These are phyloP conservation scores for Diabrotica undecimpunctata DNA, from an alignment of 1,140 invertebrate species.

Conservation along the genomic window DNA sequence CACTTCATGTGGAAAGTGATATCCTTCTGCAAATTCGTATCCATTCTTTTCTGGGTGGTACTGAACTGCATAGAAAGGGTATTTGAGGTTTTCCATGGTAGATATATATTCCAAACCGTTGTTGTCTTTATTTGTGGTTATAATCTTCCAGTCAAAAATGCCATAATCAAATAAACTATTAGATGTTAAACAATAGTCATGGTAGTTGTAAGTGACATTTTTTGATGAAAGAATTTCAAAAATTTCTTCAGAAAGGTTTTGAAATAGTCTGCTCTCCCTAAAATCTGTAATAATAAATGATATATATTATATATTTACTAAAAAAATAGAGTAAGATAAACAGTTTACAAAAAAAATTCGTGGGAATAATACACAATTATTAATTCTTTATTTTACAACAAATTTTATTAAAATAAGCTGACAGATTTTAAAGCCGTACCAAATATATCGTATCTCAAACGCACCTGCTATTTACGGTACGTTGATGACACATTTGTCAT, in stretches of 20 bases:
- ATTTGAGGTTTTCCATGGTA: slow-evolving; percentile 60
- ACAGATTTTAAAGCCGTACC: too few species aligned
- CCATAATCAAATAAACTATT: slow-evolving; percentile 55
- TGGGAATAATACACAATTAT: too few species aligned
- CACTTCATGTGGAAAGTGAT: slow-evolving; percentile 59
- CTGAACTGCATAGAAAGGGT: slow-evolving; percentile 82
- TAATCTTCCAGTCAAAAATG: slow-evolving; percentile 62
- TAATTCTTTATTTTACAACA: too few species aligned
- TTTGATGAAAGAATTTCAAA: slow-evolving; percentile 55
- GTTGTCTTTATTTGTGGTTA: slow-evolving; percentile 68
- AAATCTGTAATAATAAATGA: slow-evolving; percentile 27
- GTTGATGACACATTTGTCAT: too few species aligned
- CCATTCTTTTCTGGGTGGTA: slow-evolving; percentile 89
- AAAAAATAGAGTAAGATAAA: too few species aligned
- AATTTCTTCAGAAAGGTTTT: slow-evolving; percentile 52
- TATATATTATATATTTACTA: background rate
- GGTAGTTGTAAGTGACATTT: slow-evolving; percentile 73
- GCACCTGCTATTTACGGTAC: too few species aligned
- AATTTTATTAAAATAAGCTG: too few species aligned
- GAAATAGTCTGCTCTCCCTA: slow-evolving; percentile 52
- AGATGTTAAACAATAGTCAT: slow-evolving; percentile 69
- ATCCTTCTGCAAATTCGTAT: slow-evolving; percentile 68
- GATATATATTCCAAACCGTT: slow-evolving; percentile 66
- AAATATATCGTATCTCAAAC: too few species aligned
- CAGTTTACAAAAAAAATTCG: too few species aligned